Base-by-base conservation (phyloP, 2,797 vertebrate genomes). In the Myotis vivesi region DNA sequence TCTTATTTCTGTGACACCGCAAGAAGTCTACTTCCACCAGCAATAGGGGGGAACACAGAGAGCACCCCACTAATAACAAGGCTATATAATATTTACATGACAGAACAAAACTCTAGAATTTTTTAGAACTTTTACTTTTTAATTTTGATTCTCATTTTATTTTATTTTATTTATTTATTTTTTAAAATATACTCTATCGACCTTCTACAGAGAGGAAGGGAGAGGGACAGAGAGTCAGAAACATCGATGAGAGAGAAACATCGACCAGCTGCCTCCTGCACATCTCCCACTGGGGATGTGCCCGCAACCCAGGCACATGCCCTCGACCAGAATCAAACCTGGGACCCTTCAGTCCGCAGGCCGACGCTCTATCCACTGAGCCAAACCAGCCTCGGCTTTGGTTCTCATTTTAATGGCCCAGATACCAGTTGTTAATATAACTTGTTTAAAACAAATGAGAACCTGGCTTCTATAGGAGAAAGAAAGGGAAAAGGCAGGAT, bases 101-200 rank as follows among this genome's bases (percentile, higher is more conserved):
- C n/a, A 77, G 59, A 59, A 75, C 6, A 87, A 88, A 83, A 86
- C 13, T 59, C 41, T 38, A 17, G 72, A 94, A 87, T 16, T 55
- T 75, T 76, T 91, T 55, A 46, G 28, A 68, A 25, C 0, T 16
- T 49, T 89, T 94, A 86, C 15, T 92, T 71, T 81, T 66, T 51
- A 89, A 91, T 44, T 87, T 62, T 68, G 49, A 15, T 66, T 89
- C 10, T 89, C 73, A 86, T 72, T 92, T 86, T 87, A 89, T 36
- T 36, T 36, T 36, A 36, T 36, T 36, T 36, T 36, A 36, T 36
- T 36, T 36, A 36, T 36, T 36, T 36, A 36, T 36, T 36, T 36
- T 36, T 36, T 36, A 36, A 36, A 36, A 36, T 36, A 36, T 36
- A 36, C 4, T 36, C 36, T 36, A 36, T 36, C 36, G 36, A 36